Evolutionary conservation across 2,888 invertebrate species (phyloP).

Genomic region (Nomada ruficornis): DNA sequence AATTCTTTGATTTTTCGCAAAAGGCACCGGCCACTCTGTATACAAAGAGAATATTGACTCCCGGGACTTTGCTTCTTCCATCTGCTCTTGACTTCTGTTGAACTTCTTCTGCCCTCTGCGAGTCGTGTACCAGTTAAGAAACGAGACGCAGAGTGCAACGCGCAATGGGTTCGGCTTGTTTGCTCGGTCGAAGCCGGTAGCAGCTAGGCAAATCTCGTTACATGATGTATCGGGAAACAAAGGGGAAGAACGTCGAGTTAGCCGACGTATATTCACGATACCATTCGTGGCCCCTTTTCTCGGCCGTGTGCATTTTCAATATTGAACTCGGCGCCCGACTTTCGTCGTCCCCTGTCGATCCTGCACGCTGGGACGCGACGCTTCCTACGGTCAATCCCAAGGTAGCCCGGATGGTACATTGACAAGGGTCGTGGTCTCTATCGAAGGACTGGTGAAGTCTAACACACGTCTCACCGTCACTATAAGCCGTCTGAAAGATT

Average conservation of each 20-base stretch:
- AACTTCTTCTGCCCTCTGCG: not conserved
- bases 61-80: not conserved
- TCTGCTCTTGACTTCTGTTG: not conserved
- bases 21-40: not conserved
- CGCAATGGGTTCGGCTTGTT: not conserved
- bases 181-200: not conserved
- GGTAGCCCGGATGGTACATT: conserved; percentile 5
- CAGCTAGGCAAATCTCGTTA: conserved; percentile 25
- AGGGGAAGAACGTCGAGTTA: conserved; percentile 15
- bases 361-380: not conserved
- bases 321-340: conserved; percentile 28
- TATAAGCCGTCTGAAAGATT: not conserved
- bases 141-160: not conserved
- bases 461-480: not conserved
- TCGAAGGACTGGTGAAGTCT: not conserved
- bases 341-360: conserved; percentile 8
- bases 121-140: not conserved
- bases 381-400: conserved; percentile 15
- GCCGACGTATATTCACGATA: conserved; percentile 4
- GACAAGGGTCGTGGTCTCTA: not conserved
- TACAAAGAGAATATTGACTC: conserved; percentile 1
- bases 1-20: not conserved
- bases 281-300: not conserved
- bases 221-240: conserved; percentile 29
- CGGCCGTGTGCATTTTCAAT: conserved; percentile 33